phyloP scores from a whole-genome alignment of 2,888 invertebrate species.

The Ichneumon xanthorius region DNA sequence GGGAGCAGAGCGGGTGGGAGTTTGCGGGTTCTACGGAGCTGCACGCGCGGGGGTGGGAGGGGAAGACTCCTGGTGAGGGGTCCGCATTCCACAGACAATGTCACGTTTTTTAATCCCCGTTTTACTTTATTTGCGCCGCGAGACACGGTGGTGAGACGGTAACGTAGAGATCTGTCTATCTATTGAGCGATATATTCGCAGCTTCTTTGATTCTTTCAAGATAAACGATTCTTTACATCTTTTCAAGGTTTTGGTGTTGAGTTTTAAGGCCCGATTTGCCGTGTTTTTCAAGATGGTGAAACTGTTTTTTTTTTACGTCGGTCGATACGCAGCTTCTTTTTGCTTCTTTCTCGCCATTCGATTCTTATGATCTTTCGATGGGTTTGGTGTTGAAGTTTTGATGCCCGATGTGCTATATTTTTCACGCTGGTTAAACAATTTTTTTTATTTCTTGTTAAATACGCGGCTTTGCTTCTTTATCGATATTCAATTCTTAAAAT shows the following conservation, averaged over 20 bases:
- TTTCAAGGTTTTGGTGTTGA: too few species aligned
- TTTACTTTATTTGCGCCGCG: conserved; percentile 82
- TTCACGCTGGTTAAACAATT: too few species aligned
- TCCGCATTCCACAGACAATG: conserved; percentile 85
- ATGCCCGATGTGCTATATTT: too few species aligned
- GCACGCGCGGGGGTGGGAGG: conserved; percentile 69
- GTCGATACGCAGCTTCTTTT: conserved; percentile 16
- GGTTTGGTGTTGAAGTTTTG: too few species aligned
- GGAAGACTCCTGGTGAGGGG: conserved; percentile 79
- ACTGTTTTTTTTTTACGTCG: too few species aligned
- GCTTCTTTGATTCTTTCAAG: conserved; percentile 15
- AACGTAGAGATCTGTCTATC: conserved; percentile 36
- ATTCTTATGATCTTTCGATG: neutral
- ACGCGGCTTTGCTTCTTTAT: conserved; percentile 1
- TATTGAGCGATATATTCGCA: neutral
- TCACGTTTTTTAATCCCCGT: conserved; percentile 84
- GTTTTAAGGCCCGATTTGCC: too few species aligned
- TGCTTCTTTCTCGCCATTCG: neutral
- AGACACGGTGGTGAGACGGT: conserved; percentile 59
- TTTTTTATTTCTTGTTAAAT: neutral
- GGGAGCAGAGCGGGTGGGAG: conserved; percentile 39
- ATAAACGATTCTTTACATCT: neutral
- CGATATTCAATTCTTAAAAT: neutral
- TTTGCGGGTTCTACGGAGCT: conserved; percentile 46
- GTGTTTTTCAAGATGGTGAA: too few species aligned